Conservation (phyloP, 53 echinoderm and acorn worm genomes). For the Echinometra lucunter region DNA sequence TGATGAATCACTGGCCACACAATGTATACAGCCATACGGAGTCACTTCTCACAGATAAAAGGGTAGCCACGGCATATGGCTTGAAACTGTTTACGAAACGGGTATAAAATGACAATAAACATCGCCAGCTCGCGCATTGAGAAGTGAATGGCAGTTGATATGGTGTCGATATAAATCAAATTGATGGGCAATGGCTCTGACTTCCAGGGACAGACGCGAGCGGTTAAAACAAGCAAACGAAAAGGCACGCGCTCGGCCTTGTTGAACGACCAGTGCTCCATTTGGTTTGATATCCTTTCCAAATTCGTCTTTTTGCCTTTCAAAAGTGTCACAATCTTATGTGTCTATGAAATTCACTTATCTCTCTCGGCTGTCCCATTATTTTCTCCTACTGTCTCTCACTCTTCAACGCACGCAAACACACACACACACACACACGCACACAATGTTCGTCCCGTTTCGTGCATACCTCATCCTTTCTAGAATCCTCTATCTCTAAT, state of each 20-base stretch:
- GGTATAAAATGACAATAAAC: conserved; percentile 72
- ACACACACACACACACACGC: background rate
- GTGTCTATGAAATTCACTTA: background rate
- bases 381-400: background rate
- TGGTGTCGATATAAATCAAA: conserved; percentile 65
- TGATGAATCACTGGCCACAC: background rate
- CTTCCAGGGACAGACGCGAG: background rate
- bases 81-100: conserved; percentile 65
- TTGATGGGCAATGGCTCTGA: conserved; percentile 62
- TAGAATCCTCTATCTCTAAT: background rate
- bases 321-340: background rate
- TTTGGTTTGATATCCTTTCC: background rate
- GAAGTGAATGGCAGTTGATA: conserved; percentile 58
- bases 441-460: background rate
- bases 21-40: background rate
- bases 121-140: conserved; percentile 4
- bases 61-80: conserved; percentile 43
- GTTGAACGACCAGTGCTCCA: background rate
- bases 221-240: conserved; percentile 39
- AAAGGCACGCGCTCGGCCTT: background rate
- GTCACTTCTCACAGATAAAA: background rate
- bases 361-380: background rate
- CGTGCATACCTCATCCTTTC: background rate
- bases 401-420: background rate
- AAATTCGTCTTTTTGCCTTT: background rate